Conservation (phyloP, 2,888 invertebrate species). For the Serrognathus titanus region DNA sequence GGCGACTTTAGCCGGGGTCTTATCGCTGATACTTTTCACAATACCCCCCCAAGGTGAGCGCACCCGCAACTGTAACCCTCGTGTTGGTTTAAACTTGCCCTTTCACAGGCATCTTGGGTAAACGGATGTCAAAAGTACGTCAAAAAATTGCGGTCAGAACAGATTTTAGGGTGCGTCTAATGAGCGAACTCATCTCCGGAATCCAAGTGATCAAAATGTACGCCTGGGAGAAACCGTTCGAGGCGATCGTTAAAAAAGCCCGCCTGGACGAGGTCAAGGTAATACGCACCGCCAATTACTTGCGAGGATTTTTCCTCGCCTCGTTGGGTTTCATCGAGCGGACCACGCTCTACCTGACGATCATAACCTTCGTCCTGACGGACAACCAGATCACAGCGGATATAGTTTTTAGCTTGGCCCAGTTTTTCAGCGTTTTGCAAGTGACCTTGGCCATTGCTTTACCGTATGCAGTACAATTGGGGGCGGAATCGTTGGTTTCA, state of each 20-base stretch:
- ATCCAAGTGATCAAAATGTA: slow-evolving; percentile 74
- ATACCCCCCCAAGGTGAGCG: slow-evolving; percentile 51
- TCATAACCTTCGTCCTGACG: slow-evolving; percentile 68
- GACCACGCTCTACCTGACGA: slow-evolving; percentile 72
- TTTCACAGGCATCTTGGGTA: slow-evolving; percentile 24
- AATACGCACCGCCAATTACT: slow-evolving; percentile 51
- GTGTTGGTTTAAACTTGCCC: slow-evolving; percentile 13
- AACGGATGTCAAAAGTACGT: slow-evolving; percentile 33
- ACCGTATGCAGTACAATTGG: slow-evolving; percentile 55
- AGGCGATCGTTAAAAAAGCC: slow-evolving; percentile 31
- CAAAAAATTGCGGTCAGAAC: slow-evolving; percentile 49
- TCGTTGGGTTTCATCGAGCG: slow-evolving; percentile 79
- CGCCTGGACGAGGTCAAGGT: slow-evolving; percentile 27
- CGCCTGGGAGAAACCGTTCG: slow-evolving; percentile 68
- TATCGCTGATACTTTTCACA: slow-evolving; percentile 52
- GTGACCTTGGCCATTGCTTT: slow-evolving; percentile 58
- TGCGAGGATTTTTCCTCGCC: slow-evolving; percentile 64
- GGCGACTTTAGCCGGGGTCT: slow-evolving; percentile 59
- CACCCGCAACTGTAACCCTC: background rate
- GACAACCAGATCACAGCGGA: slow-evolving; percentile 59
- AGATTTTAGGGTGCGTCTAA: slow-evolving; percentile 62
- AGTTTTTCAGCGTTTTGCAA: slow-evolving; percentile 51
- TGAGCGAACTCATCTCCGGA: slow-evolving; percentile 68
- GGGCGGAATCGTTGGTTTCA: slow-evolving; percentile 58
- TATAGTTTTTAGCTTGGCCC: slow-evolving; percentile 44